Evolutionary conservation across 2,888 invertebrate species (phyloP).

Genomic region (Drosophila meridionalis): DNA sequence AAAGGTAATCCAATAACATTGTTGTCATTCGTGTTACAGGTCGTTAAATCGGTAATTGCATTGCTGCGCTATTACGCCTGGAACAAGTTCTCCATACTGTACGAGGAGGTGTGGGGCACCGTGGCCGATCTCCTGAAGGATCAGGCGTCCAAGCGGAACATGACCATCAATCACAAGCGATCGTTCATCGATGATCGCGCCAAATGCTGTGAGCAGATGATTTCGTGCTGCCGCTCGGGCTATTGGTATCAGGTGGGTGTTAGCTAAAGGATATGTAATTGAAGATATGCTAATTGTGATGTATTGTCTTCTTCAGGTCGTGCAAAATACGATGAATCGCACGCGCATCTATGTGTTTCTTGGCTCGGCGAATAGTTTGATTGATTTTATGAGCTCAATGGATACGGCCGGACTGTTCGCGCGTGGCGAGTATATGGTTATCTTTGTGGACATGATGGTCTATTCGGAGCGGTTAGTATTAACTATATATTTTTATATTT

Average conservation of each 20-base stretch:
- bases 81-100: conserved; percentile 96
- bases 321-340: conserved; percentile 92
- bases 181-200: conserved; percentile 89
- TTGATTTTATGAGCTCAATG: conserved; percentile 97
- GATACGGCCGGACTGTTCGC: conserved; percentile 94
- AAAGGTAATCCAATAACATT: conserved; percentile 4
- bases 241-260: conserved; percentile 91
- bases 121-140: conserved; percentile 93
- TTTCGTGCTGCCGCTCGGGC: conserved; percentile 91
- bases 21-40: conserved; percentile 86
- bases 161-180: conserved; percentile 93
- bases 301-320: conserved; percentile 68
- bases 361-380: conserved; percentile 93
- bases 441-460: conserved; percentile 97
- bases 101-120: conserved; percentile 92
- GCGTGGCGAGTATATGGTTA: conserved; percentile 97
- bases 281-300: background rate
- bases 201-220: conserved; percentile 91
- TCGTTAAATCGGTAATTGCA: conserved; percentile 97
- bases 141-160: conserved; percentile 91
- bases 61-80: conserved; percentile 96
- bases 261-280: background rate
- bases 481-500: no score
- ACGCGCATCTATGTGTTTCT: conserved; percentile 98
- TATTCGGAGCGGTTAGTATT: conserved; percentile 88